Conservation (phyloP, 2,797 vertebrate genomes). For the Enteromius argenteus region DNA sequence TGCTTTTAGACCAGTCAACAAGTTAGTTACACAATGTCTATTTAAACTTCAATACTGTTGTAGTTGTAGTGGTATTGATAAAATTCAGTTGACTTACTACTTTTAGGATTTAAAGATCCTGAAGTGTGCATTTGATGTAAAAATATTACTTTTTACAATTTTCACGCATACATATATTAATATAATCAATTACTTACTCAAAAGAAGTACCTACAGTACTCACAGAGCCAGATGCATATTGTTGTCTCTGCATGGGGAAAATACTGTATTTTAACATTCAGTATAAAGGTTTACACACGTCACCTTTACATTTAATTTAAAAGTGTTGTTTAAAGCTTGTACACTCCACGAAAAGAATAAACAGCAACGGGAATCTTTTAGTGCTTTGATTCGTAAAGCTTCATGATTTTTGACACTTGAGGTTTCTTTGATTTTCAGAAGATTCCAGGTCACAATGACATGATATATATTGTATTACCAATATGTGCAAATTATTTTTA, state of each 20-base stretch:
- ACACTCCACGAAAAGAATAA: background rate
- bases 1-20: background rate
- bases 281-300: background rate
- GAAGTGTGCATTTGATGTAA: background rate
- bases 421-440: constrained; percentile 6
- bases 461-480: constrained; percentile 16
- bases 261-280: background rate
- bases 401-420: constrained; percentile 8
- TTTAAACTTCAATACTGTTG: background rate
- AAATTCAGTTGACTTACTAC: background rate
- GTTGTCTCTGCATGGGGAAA: background rate
- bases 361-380: background rate
- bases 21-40: background rate
- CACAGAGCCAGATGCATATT: too few relatives aligned
- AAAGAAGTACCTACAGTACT: background rate
- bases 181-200: background rate
- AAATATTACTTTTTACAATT: background rate
- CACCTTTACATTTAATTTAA: background rate
- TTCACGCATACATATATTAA: background rate
- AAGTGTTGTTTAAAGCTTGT: background rate
- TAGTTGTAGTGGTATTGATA: background rate
- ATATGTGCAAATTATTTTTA: constrained; percentile 27
- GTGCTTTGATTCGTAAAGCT: constrained; percentile 11
- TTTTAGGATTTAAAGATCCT: background rate
- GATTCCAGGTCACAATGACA: constrained; percentile 22